These are phyloP conservation scores for Diplazon laetatorius DNA, from an alignment of 2,888 invertebrate species.

Conservation along the genomic window DNA sequence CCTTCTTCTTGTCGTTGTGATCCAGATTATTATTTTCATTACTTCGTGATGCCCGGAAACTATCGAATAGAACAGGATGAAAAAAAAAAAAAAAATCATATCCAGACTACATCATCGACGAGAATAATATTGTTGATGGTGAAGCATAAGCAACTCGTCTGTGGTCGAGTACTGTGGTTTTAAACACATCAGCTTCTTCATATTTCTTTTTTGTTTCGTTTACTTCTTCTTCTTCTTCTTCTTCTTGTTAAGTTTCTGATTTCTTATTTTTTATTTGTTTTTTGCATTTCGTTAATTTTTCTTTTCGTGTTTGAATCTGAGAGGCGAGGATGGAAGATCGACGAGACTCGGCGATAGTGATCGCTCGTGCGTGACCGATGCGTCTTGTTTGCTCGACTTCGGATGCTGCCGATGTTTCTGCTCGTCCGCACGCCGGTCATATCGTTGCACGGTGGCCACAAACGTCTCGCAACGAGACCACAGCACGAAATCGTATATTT, in stretches of 20 bases:
- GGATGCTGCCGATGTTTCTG: constrained; percentile 34
- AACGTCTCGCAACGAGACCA: constrained; percentile 58
- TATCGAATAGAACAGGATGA: no score
- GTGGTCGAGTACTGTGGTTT: constrained; percentile 10
- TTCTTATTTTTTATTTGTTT: no score
- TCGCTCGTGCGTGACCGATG: constrained; percentile 62
- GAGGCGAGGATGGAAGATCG: constrained; percentile 52
- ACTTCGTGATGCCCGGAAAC: no score
- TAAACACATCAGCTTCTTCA: no score
- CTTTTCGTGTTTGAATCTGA: neutral
- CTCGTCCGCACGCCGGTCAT: constrained; percentile 37
- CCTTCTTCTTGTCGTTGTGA: no score
- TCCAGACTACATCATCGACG: neutral
- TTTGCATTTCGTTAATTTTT: neutral
- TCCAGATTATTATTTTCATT: no score
- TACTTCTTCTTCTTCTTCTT: neutral
- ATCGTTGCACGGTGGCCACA: constrained; percentile 60
- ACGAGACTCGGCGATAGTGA: constrained; percentile 56
- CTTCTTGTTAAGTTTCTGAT: neutral
- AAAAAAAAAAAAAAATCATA: no score
- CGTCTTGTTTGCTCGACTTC: constrained; percentile 63
- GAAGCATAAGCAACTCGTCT: neutral
- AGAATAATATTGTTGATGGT: neutral
- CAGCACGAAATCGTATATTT: constrained; percentile 42
- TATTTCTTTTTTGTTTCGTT: neutral